phyloP scores from a whole-genome alignment of 2,113 vertebrate genomes.

The Proteles cristata region DNA sequence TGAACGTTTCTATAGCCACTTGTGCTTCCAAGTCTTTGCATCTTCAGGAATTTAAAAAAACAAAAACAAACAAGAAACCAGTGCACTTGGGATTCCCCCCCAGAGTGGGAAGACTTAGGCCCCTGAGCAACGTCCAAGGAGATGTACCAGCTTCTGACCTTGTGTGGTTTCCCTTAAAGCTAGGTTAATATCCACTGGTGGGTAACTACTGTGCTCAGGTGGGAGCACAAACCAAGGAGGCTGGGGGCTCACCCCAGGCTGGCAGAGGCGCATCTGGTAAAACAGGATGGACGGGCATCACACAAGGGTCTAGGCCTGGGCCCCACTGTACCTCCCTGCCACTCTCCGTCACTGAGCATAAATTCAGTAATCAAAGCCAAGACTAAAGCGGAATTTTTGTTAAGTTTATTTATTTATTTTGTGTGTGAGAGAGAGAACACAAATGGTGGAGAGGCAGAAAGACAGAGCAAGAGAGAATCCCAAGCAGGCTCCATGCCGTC shows the following conservation, averaged over 20 bases:
- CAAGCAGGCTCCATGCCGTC: too few species aligned
- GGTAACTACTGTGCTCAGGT: too few species aligned
- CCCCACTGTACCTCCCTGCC: neutral
- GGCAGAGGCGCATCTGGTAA: too few species aligned
- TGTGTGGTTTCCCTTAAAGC: fast-evolving
- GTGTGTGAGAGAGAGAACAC: too few species aligned
- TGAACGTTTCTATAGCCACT: neutral
- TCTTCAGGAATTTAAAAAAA: neutral
- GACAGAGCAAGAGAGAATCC: too few species aligned
- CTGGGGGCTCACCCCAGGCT: neutral
- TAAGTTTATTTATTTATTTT: too few species aligned
- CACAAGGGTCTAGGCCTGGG: neutral
- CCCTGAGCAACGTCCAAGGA: neutral
- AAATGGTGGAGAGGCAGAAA: too few species aligned
- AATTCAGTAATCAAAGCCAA: neutral
- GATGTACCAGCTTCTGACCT: too few species aligned
- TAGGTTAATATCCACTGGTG: neutral
- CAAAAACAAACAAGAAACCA: neutral
- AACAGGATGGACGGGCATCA: neutral
- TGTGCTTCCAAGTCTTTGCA: neutral
- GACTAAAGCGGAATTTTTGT: neutral
- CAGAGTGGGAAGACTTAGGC: neutral
- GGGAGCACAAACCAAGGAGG: neutral
- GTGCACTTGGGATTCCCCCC: too few species aligned
- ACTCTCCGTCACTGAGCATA: neutral